Evolutionary conservation across 2,888 invertebrate genomes (phyloP).

Genomic region (Sthenelais limicola): DNA sequence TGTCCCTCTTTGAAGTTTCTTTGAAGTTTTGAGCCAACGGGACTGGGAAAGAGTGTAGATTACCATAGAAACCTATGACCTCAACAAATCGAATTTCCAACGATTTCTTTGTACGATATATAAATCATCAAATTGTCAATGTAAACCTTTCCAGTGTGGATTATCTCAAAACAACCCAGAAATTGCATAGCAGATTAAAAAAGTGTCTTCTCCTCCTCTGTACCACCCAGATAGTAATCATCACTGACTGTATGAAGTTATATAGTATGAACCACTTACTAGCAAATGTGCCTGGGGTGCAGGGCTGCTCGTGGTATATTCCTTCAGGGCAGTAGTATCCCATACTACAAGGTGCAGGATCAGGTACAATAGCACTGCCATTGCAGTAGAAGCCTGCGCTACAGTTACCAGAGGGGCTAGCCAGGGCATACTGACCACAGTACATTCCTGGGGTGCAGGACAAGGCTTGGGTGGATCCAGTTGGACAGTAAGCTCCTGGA

Average conservation of each 20-base stretch:
- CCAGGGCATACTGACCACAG: slow-evolving; percentile 64
- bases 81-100: too few species aligned
- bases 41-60: too few species aligned
- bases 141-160: too few species aligned
- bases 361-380: slow-evolving; percentile 60
- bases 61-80: too few species aligned
- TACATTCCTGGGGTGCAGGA: slow-evolving; percentile 66
- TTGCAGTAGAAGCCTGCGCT: slow-evolving; percentile 67
- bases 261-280: slow-evolving; percentile 59
- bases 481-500: slow-evolving; percentile 67
- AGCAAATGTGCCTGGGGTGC: slow-evolving; percentile 65
- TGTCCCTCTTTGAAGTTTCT: too few species aligned
- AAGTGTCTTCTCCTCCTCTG: background rate
- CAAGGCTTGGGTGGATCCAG: slow-evolving; percentile 57
- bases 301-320: slow-evolving; percentile 58
- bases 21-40: too few species aligned
- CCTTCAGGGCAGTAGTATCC: slow-evolving; percentile 67
- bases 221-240: too few species aligned
- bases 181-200: background rate
- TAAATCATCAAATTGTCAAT: too few species aligned
- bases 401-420: slow-evolving; percentile 59
- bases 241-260: too few species aligned
- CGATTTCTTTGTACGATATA: too few species aligned
- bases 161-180: background rate
- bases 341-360: slow-evolving; percentile 59